phyloP scores from a whole-genome alignment of 2,888 invertebrate genomes.

The Siphlonurus alternatus region DNA sequence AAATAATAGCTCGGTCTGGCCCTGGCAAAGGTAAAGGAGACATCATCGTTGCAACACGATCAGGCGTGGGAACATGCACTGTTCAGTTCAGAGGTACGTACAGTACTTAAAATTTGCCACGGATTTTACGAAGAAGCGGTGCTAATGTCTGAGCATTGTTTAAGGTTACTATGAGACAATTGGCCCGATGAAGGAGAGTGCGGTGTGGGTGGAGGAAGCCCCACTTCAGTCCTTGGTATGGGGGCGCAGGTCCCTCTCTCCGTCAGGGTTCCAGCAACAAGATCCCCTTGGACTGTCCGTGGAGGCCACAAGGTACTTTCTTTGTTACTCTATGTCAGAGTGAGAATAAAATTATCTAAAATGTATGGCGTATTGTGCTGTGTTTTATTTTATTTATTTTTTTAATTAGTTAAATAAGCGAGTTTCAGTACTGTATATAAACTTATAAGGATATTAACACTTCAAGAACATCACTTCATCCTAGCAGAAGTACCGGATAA shows the following conservation, averaged over 20 bases:
- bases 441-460: too few relatives aligned
- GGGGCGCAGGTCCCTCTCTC: constrained; percentile 71
- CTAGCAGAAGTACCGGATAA: too few relatives aligned
- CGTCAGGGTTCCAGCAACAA: constrained; percentile 71
- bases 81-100: constrained; percentile 63
- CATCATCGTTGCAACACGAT: constrained; percentile 71
- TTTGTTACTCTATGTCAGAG: not conserved
- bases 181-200: constrained; percentile 91
- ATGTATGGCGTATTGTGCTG: too few relatives aligned
- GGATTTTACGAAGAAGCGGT: not conserved
- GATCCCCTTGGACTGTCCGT: constrained; percentile 88
- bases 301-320: constrained; percentile 60
- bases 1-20: constrained; percentile 90
- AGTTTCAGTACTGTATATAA: too few relatives aligned
- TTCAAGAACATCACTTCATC: too few relatives aligned
- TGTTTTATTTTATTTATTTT: too few relatives aligned
- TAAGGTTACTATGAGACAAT: constrained; percentile 69
- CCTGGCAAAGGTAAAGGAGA: constrained; percentile 83
- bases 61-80: constrained; percentile 73
- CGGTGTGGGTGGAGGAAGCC: constrained; percentile 97
- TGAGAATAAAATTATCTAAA: not conserved
- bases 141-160: constrained; percentile 15
- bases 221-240: constrained; percentile 64
- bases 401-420: too few relatives aligned
- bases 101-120: not conserved